phyloP scores from a whole-genome alignment of 1,140 invertebrate genomes.

The Adoxophyes honmai region DNA sequence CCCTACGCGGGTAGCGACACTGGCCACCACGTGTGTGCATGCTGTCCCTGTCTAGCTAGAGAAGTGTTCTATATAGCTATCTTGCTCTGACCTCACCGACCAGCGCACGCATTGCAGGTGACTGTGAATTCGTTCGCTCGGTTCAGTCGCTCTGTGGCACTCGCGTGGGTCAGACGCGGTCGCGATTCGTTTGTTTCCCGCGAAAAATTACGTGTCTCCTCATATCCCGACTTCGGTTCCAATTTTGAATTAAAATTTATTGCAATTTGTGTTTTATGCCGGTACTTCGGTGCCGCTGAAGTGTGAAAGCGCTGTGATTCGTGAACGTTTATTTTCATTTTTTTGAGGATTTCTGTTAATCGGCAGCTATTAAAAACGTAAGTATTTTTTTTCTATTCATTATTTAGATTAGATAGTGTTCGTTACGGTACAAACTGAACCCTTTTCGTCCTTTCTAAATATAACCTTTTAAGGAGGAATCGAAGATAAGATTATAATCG shows the following conservation, averaged over 20 bases:
- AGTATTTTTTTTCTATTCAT: neutral
- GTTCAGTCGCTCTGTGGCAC: slow-evolving; percentile 50
- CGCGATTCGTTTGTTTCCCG: slow-evolving; percentile 43
- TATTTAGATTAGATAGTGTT: no score
- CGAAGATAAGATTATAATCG: no score
- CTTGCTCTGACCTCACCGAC: slow-evolving; percentile 44
- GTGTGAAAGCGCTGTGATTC: neutral
- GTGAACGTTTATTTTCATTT: slow-evolving; percentile 8
- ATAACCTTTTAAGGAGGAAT: no score
- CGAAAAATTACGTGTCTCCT: slow-evolving; percentile 61
- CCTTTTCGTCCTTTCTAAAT: no score
- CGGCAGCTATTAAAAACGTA: neutral
- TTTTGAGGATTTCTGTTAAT: slow-evolving; percentile 11
- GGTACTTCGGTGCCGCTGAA: neutral
- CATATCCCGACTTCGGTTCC: neutral
- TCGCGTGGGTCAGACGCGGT: slow-evolving; percentile 46
- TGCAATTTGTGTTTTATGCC: neutral
- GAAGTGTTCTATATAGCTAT: slow-evolving; percentile 21
- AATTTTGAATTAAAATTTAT: neutral
- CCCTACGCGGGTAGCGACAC: slow-evolving; percentile 37
- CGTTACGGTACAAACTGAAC: no score
- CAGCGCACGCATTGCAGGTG: slow-evolving; percentile 74
- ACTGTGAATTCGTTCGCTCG: slow-evolving; percentile 25
- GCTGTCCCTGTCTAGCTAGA: slow-evolving; percentile 28
- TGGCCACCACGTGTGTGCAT: slow-evolving; percentile 52